These are phyloP conservation scores for Ypsolopha sequella DNA, from an alignment of 2,888 invertebrate genomes.

Conservation along the genomic window DNA sequence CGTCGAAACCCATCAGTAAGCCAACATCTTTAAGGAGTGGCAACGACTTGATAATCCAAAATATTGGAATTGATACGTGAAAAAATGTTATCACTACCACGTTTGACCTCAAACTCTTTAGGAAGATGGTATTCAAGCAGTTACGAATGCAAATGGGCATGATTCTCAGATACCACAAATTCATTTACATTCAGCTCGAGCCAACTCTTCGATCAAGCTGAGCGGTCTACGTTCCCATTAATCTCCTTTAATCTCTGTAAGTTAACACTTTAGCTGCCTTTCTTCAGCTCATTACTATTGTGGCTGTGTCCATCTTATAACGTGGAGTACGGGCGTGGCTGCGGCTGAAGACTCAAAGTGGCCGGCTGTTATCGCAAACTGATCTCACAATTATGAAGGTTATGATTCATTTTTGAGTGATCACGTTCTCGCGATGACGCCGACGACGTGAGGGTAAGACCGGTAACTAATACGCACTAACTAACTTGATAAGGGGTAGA, in stretches of 20 bases:
- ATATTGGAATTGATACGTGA: too few relatives aligned
- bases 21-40: too few relatives aligned
- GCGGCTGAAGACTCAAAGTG: neutral
- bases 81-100: too few relatives aligned
- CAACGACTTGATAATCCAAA: too few relatives aligned
- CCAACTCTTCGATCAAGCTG: neutral
- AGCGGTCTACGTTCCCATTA: neutral
- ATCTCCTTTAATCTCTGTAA: neutral
- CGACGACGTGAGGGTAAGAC: neutral
- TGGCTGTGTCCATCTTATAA: neutral
- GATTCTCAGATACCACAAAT: neutral
- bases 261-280: neutral
- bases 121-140: neutral
- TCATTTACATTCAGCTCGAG: neutral
- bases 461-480: slow-evolving; percentile 1
- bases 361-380: neutral
- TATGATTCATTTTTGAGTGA: neutral
- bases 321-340: neutral
- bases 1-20: too few relatives aligned
- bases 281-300: slow-evolving; percentile 1
- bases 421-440: neutral
- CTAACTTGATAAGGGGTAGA: neutral
- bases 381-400: neutral
- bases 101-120: too few relatives aligned
- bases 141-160: neutral